Conservation (phyloP, 1,140 invertebrate genomes). For the Acarapis woodi region DNA sequence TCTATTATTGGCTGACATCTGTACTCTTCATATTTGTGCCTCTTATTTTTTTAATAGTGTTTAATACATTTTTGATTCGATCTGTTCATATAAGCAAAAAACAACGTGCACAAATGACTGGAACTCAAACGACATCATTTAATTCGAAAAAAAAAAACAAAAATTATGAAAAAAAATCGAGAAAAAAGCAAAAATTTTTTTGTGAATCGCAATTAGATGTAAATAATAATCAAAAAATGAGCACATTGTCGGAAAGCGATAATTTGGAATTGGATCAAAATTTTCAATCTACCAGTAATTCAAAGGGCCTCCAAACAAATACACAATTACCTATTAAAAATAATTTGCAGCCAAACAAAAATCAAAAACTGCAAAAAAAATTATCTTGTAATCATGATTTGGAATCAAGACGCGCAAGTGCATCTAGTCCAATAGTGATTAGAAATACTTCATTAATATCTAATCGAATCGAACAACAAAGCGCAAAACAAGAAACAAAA, state of each 20-base stretch:
- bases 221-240: not conserved
- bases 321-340: no score
- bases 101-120: slow-evolving; percentile 25
- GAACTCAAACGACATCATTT: no score
- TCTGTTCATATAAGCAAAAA: slow-evolving; percentile 28
- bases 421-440: not conserved
- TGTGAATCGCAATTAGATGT: not conserved
- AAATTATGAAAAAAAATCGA: no score
- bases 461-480: not conserved
- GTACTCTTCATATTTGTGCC: slow-evolving; percentile 33
- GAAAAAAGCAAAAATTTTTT: no score
- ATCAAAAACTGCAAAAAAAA: no score
- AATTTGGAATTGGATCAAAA: no score
- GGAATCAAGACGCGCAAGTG: no score
- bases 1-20: slow-evolving; percentile 35
- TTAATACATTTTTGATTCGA: slow-evolving; percentile 36
- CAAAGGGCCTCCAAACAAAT: not conserved
- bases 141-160: no score
- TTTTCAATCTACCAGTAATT: not conserved
- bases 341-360: not conserved
- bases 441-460: not conserved
- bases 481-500: slow-evolving; percentile 28
- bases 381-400: no score
- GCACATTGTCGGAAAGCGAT: no score
- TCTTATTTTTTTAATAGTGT: slow-evolving; percentile 30